Evolutionary conservation across 2,113 vertebrate species (phyloP).

Genomic region (Balaeniceps rex): DNA sequence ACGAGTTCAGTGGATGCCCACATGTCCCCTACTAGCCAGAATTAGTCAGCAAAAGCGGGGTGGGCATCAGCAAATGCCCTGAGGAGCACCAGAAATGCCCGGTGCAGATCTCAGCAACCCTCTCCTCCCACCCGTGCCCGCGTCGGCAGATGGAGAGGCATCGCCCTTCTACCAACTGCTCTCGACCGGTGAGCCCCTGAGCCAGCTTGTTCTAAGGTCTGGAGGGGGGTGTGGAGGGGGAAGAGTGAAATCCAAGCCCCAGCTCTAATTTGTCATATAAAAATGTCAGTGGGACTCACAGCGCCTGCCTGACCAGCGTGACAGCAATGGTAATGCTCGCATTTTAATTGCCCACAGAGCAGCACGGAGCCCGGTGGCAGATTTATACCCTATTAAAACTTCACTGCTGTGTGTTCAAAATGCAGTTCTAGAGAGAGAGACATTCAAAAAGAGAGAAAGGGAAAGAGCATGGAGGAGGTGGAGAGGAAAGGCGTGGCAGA

Average conservation of each 20-base stretch:
- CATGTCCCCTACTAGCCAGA: accelerated
- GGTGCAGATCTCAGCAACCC: not conserved
- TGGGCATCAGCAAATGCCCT: not conserved
- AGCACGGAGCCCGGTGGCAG: not conserved
- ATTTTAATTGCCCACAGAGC: conserved; percentile 58
- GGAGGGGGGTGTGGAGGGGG: not conserved
- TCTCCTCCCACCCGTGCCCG: not conserved
- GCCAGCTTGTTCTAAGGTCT: not conserved
- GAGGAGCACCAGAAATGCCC: not conserved
- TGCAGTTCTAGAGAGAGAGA: conserved; percentile 30
- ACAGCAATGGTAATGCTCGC: not conserved
- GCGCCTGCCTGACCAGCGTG: conserved; percentile 1
- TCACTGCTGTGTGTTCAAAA: conserved; percentile 45
- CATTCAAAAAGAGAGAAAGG: not conserved
- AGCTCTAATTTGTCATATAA: conserved; percentile 34
- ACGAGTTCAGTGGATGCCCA: accelerated
- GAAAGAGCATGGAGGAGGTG: not conserved
- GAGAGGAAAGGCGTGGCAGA: not conserved
- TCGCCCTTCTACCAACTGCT: not conserved
- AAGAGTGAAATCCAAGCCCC: not conserved
- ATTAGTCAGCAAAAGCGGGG: not conserved
- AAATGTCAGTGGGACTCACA: conserved; percentile 21
- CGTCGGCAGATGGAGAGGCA: accelerated
- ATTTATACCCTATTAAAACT: conserved; percentile 65
- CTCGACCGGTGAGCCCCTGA: not conserved